phyloP scores from a whole-genome alignment of 1,140 invertebrate genomes.

The Mycetomoellerius zeteki region DNA sequence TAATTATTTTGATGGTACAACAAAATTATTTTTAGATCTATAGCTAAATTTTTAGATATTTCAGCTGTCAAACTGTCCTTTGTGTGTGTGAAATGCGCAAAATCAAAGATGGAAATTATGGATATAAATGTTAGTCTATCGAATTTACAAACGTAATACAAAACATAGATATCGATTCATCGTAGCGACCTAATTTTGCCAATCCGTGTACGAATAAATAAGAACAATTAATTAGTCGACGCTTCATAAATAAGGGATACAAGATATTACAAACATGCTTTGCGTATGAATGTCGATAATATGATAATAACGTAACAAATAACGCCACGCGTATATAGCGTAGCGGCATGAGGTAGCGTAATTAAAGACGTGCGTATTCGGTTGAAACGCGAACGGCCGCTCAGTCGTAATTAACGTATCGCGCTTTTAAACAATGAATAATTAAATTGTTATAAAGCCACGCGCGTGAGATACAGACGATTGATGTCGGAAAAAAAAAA shows the following conservation, averaged over 20 bases:
- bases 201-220: neutral
- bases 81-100: neutral
- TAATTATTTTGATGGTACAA: no score
- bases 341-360: neutral
- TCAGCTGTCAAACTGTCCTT: no score
- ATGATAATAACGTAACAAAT: constrained; percentile 42
- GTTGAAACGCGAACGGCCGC: neutral
- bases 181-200: neutral
- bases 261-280: neutral
- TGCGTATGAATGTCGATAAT: constrained; percentile 21
- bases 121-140: neutral
- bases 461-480: constrained; percentile 1
- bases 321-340: neutral
- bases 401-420: constrained; percentile 29
- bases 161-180: no score
- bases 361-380: constrained; percentile 47
- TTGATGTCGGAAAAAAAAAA: neutral
- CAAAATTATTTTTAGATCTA: no score
- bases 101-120: neutral
- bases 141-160: neutral
- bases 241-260: neutral
- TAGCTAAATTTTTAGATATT: no score
- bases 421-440: constrained; percentile 26
- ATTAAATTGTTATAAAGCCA: constrained; percentile 60
- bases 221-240: constrained; percentile 26